phyloP scores from a whole-genome alignment of 2,113 vertebrate genomes.

The Dromaius novaehollandiae region DNA sequence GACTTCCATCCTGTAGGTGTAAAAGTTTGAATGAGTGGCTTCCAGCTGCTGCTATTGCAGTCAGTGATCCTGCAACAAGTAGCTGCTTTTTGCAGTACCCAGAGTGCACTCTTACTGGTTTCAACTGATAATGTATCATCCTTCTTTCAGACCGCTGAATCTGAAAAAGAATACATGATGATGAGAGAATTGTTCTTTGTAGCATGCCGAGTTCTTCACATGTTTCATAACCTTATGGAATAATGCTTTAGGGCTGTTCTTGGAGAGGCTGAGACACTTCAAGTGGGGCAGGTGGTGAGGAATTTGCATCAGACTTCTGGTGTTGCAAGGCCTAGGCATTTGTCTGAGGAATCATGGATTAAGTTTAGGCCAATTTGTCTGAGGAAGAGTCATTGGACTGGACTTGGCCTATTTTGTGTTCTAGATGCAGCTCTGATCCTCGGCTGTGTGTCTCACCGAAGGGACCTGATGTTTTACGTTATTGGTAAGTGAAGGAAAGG shows the following conservation, averaged over 20 bases:
- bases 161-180: neutral
- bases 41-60: neutral
- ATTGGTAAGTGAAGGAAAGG: conserved; percentile 89
- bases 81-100: neutral
- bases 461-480: conserved; percentile 99
- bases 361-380: conserved; percentile 4
- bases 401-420: conserved; percentile 87
- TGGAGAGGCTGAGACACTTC: neutral
- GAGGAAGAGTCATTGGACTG: conserved; percentile 76
- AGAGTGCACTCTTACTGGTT: neutral
- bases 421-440: conserved; percentile 82
- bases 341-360: neutral
- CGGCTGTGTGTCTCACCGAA: conserved; percentile 89
- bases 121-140: neutral
- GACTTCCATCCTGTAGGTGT: neutral
- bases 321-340: neutral
- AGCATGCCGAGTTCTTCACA: neutral
- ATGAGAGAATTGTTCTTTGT: neutral
- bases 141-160: neutral
- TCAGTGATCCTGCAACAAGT: neutral
- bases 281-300: no score
- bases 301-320: neutral
- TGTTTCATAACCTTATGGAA: neutral
- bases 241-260: neutral
- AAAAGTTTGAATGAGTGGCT: neutral